These are phyloP conservation scores for Epinotia bilunana DNA, from an alignment of 2,888 invertebrate species.

Conservation along the genomic window DNA sequence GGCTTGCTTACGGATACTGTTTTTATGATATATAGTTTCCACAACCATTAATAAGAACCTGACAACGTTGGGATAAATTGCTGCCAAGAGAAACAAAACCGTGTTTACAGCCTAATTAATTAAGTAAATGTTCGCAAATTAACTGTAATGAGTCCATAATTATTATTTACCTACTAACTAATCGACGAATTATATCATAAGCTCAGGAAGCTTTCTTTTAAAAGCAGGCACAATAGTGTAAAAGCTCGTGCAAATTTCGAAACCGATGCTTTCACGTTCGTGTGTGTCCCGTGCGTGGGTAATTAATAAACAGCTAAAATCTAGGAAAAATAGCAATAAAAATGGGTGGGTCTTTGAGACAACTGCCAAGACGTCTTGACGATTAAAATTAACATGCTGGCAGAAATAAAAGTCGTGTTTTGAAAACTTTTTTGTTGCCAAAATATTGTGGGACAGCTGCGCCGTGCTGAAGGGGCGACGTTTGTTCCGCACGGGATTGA, in stretches of 20 bases:
- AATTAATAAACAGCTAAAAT: slow-evolving; percentile 75
- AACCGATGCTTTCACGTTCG: slow-evolving; percentile 47
- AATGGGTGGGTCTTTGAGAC: slow-evolving; percentile 73
- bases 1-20: not conserved
- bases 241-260: slow-evolving; percentile 53
- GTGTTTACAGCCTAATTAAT: slow-evolving; percentile 12
- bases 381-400: slow-evolving; percentile 77
- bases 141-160: slow-evolving; percentile 18
- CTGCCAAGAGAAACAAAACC: slow-evolving; percentile 23
- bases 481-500: slow-evolving; percentile 47
- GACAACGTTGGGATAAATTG: slow-evolving; percentile 1
- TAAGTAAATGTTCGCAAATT: slow-evolving; percentile 11
- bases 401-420: slow-evolving; percentile 75
- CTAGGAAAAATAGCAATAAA: slow-evolving; percentile 74
- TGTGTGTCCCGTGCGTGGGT: slow-evolving; percentile 56
- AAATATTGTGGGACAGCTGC: slow-evolving; percentile 78
- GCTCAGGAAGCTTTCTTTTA: slow-evolving; percentile 28
- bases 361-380: slow-evolving; percentile 79
- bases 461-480: slow-evolving; percentile 45
- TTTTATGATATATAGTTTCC: not conserved
- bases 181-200: not conserved
- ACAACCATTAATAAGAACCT: slow-evolving; percentile 18
- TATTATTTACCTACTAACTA: not conserved
- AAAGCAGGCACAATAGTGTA: slow-evolving; percentile 35
- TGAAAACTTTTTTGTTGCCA: slow-evolving; percentile 75